Evolutionary conservation across 2,113 vertebrate genomes (phyloP).

Genomic region (Nematolebias whitei): DNA sequence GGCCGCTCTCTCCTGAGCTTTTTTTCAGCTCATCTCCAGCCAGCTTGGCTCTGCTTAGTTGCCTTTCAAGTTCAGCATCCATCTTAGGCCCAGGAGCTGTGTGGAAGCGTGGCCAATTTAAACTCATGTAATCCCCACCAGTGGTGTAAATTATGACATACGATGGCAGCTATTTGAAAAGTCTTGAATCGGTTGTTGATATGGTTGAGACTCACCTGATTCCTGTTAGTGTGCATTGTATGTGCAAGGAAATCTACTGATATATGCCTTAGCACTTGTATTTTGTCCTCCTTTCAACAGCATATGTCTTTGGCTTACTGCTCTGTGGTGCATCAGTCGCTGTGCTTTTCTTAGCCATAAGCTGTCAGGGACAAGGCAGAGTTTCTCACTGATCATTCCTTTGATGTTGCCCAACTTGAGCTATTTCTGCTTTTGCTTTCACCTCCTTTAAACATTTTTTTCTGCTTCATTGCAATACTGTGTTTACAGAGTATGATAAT

Average conservation of each 20-base stretch:
- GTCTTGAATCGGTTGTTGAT: constrained; percentile 7
- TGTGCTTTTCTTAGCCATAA: constrained; percentile 62
- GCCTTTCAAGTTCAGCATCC: constrained; percentile 38
- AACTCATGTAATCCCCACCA: constrained; percentile 42
- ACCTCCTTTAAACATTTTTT: constrained; percentile 16
- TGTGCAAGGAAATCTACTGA: constrained; percentile 40
- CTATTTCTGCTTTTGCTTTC: constrained; percentile 22
- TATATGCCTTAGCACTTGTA: constrained; percentile 52
- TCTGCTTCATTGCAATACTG: constrained; percentile 1
- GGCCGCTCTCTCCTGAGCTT: constrained; percentile 29
- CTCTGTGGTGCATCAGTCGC: constrained; percentile 54
- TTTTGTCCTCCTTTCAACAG: constrained; percentile 62
- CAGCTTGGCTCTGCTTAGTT: constrained; percentile 24
- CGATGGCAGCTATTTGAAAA: constrained; percentile 23
- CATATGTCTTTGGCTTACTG: constrained; percentile 48
- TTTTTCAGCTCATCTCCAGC: constrained; percentile 16
- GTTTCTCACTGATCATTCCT: constrained; percentile 63
- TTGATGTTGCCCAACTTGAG: constrained; percentile 53
- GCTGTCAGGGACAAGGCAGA: constrained; percentile 67
- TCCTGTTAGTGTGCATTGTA: constrained; percentile 39
- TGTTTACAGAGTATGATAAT: constrained; percentile 33
- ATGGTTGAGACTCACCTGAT: constrained; percentile 20
- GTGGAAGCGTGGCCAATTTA: constrained; percentile 47
- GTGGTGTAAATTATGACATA: constrained; percentile 26
- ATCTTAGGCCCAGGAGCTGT: constrained; percentile 44